Base-by-base conservation (phyloP, 2,888 invertebrate species). In the Sisyra terminalis region DNA sequence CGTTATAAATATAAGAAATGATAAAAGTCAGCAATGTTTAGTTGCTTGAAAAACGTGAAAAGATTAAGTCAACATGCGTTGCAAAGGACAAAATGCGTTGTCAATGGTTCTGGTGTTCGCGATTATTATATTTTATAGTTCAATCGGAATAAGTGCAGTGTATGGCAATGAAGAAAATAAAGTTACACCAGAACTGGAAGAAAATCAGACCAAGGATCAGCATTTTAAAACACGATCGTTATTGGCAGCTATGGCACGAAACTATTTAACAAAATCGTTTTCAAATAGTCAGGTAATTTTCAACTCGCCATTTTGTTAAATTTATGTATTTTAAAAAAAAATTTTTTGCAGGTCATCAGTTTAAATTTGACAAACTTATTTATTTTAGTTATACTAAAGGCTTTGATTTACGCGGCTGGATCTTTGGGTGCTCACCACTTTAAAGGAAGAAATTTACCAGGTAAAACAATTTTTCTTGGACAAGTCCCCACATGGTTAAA, bases 281-380 rank as follows among this genome's bases (percentile, higher is more conserved):
- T 17, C 37, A n/a, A 37, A 16, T 18, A 37, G 37, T 37, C 37
- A 37, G 17, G 37, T 37, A 37, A 4, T n/a, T 31, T 31, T 29
- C 29, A 7, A 29, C 9, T 8, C 6, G 32, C 3, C 5, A 32
- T 32, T 6, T 14, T 13, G 5, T 32, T 6, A 6, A 6, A 13
- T 32, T 32, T n/a, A 32, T 7, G 3, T 24, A 24, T 7, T 24
- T 24, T 5, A 5, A 24, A 3, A 7, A 7, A 32, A 32, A 13
- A 32, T n/a, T 37, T 29, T 37, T 55, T 57, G 1, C 61, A 78
- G 78, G 78, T 85, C 2, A 63, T 88, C 37, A 88, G 86, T 52
- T 62, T 88, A 42, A 88, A 88, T 63, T 61, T 88, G 44, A 85
- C 86, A 1, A 88, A 87, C 58, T 61, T 88, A 47, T 66, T 88